Base-by-base conservation (phyloP, 2,888 invertebrate species). In the Acleris emargana region DNA sequence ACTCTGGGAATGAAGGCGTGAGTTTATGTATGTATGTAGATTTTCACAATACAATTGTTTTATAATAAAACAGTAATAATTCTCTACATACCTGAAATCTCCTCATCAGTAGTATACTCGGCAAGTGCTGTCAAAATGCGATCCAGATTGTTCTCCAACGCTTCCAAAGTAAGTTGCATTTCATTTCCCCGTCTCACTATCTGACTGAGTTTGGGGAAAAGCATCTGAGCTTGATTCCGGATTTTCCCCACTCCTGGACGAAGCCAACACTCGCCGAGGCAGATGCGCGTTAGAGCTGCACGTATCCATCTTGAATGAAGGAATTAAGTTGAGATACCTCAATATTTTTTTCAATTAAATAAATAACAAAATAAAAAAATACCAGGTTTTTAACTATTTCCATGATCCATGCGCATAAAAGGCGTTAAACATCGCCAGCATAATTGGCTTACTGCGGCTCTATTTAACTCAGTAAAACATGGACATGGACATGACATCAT, bases 91-190 rank as follows among this genome's bases (percentile, higher is more conserved):
- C 93, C 91, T 67, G 82, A 80, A 69, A 93, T 86, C 72, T 93
- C 93, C 58, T 93, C 93, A 84, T 91, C 92, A 0, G 90, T 91
- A 3, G 91, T 88, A 74, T 91, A 93, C 69, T 92, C 91, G 16
- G 88, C 86, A 57, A 93, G 73, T 0, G 89, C 91, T 16, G 76
- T 83, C 64, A 93, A 72, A 70, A 93, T 82, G 45, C 93, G 79
- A 0, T 91, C 89, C 64, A 93, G 71, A 72, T 92, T 92, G 17
- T 70, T 78, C 70, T 93, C 93, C 68, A 93, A 75, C 0, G 92
- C 87, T 51, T 92, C 93, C 16, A 91, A 83, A 3, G 88, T 82
- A 0, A 92, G 79, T 67, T 86, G 87, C 16, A 86, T 78, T 64
- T 90, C 88, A 2, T 49, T 81, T 0, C 88, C 86, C 58, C 86